Evolutionary conservation across 2,888 invertebrate species (phyloP).

Genomic region (Drosophila quinaria): DNA sequence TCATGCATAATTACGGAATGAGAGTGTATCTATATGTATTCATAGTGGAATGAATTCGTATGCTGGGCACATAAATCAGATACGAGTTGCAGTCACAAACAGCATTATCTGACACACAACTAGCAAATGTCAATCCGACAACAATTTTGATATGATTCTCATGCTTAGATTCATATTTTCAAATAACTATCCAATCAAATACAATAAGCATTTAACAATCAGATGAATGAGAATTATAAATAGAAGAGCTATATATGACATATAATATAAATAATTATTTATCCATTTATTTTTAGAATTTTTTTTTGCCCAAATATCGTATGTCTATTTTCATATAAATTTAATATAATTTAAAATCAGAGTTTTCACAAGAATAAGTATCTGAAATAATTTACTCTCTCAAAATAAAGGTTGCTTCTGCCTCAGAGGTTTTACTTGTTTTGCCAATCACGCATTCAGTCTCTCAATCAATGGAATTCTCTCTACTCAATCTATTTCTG

Average conservation of each 20-base stretch:
- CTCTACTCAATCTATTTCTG: neutral
- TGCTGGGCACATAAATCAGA: constrained; percentile 57
- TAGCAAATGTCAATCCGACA: constrained; percentile 38
- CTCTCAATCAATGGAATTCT: neutral
- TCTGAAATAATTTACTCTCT: too few relatives aligned
- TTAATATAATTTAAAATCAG: too few relatives aligned
- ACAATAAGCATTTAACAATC: neutral
- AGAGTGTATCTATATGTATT: constrained; percentile 32
- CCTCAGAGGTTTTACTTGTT: too few relatives aligned
- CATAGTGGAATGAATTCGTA: constrained; percentile 43
- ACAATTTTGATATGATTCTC: constrained; percentile 34
- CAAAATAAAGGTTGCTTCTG: too few relatives aligned
- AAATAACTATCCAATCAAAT: constrained; percentile 2
- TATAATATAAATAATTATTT: too few relatives aligned
- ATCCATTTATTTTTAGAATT: neutral
- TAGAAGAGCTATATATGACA: neutral
- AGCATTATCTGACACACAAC: constrained; percentile 3
- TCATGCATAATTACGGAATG: constrained; percentile 70
- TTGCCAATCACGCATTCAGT: too few relatives aligned
- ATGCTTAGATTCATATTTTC: neutral
- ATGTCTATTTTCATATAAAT: too few relatives aligned
- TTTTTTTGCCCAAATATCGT: too few relatives aligned
- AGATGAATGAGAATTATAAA: neutral
- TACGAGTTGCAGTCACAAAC: constrained; percentile 35
- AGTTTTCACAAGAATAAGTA: too few relatives aligned